Base-by-base conservation (phyloP, 2,888 invertebrate genomes). In the Acanthacorydalis orientalis region DNA sequence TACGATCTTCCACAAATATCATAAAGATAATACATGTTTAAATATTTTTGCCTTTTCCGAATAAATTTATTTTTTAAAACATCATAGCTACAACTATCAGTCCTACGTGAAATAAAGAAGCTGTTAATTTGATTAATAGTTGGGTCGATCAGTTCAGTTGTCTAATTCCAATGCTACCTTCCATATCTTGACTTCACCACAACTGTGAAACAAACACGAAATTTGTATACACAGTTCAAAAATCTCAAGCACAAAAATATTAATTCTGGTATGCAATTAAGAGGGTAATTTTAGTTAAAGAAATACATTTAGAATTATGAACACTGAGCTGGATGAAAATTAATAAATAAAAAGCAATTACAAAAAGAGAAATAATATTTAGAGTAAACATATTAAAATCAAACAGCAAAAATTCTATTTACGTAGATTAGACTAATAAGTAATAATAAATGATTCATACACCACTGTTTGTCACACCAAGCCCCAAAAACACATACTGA, bases 131-230 rank as follows among this genome's bases (percentile, higher is more conserved):
- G 14, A 37, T 12, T 14, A 37, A 37, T 37, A 37, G 14, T 12
- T 37, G 14, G n/a, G 23, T 6, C 23, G 23, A 23, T 23, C 23
- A 23, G 31, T 42, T 42, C 31, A 23, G 15, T 42, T 42, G 42
- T 42, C 15, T 31, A 42, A 10, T 42, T 23, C 42, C 31, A 42
- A 42, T 31, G 42, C 42, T 12, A 42, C 42, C 42, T 23, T 48
- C 79, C 79, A 79, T 64, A 77, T 73, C 65, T 78, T 78, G 68
- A 79, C 77, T 67, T 79, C 79, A 65, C 78, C 78, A 71, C 76
- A 75, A 72, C 79, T 79, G 78, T 64, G 78, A 78, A 62, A 53
- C 50, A 51, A 53, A 54, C 48, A 54, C 46, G 49, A 48, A 50
- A 44, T 34, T 49, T 33, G 23, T 23, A n/a, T 14, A 42, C 14